Evolutionary conservation across 2,113 vertebrate genomes (phyloP), one percentile per base, ranked within the genome.

Genomic region (Vicugna pacos): DNA sequence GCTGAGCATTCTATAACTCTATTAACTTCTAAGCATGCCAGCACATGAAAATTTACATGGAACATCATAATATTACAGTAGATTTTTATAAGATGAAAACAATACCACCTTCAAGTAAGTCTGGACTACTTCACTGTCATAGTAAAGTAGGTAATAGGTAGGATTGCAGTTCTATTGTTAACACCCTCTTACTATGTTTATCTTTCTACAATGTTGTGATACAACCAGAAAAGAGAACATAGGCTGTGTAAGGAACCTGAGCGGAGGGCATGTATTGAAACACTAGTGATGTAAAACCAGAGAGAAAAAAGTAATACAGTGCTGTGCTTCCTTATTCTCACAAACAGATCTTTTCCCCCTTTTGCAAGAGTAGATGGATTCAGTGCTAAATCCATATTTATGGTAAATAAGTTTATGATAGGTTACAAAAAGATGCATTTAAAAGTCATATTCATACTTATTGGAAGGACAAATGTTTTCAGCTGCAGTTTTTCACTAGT

Each of bases 11-110:
- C 98, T 98, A 96, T 98, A 98, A 98, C 98, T 99, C 98, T 98
- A 98, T 98, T 99, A 99, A 99, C 98, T 98, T 97, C 98, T 98
- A 99, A 98, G 98, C 98, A 98, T 99, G 98, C 98, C 98, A 98
- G 98, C 98, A 99, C 98, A 97, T 98, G 97, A 98, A 98, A 98
- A 98, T 98, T 98, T 98, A 98, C 98, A 98, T 98, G 98, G 95
- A 97, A 97, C 97, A 97, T 98, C 79, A 81, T 98, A 98, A 94
- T 93, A 98, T 96, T 93, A 97, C 97, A 98, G 95, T 97, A 98
- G 89, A 94, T 95, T 96, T 97, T 93, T 89, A 80, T 94, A 96
- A 91, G 95, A 96, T 84, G 67, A 98, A 97, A 97, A 26, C 60
- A 95, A 97, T 95, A 97, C 89, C 95, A 97, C 94, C 97, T 97